Conservation (phyloP, 2,888 invertebrate genomes). For the Dasypogon diadema region DNA sequence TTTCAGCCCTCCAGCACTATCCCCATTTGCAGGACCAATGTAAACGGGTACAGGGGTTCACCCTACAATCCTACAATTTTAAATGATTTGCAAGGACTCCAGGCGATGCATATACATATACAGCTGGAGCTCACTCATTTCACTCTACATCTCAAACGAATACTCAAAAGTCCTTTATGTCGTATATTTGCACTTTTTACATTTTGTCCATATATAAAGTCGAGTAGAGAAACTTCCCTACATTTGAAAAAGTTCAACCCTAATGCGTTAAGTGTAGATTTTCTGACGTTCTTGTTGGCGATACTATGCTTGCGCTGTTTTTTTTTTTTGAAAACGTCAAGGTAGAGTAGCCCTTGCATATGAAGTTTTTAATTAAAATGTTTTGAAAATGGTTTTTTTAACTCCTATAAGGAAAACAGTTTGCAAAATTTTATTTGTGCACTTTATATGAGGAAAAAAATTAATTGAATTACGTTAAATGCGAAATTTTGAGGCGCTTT, state of each 20-base stretch:
- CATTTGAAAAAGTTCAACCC: not conserved
- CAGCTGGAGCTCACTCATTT: not conserved
- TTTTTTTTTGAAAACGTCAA: not conserved
- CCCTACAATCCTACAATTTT: no score
- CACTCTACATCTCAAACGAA: not conserved
- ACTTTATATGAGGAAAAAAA: no score
- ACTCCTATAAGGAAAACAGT: no score
- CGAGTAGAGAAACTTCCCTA: not conserved
- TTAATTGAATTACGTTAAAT: no score
- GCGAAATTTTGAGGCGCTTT: no score
- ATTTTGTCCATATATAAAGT: not conserved
- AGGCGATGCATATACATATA: no score
- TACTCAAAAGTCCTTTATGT: not conserved
- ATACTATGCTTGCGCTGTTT: not conserved
- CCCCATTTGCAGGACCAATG: no score
- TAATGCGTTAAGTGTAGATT: not conserved
- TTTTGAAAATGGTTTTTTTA: no score
- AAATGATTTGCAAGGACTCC: no score
- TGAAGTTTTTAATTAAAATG: not conserved
- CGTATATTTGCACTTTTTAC: not conserved
- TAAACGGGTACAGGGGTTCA: no score
- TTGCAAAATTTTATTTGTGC: no score
- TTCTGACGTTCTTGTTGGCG: not conserved
- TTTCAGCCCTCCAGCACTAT: no score
- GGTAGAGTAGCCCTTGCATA: not conserved